Conservation (phyloP, 1,140 invertebrate genomes). For the Neodiprion lecontei region DNA sequence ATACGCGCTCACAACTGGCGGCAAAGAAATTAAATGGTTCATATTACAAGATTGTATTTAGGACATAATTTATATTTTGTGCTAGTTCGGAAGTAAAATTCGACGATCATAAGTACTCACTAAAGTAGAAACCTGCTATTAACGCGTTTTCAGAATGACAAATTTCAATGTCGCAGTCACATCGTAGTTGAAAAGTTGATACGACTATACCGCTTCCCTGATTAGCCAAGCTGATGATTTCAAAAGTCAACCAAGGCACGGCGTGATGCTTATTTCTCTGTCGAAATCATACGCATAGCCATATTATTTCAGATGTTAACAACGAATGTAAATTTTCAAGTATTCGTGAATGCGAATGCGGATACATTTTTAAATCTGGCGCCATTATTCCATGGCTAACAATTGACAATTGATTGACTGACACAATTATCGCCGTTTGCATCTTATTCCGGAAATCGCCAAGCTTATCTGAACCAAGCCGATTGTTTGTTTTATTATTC, state of each 20-base stretch:
- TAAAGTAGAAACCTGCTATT: slow-evolving; percentile 47
- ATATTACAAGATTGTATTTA: slow-evolving; percentile 3
- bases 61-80: slow-evolving; percentile 17
- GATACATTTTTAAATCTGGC: no score
- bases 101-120: slow-evolving; percentile 39
- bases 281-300: background rate
- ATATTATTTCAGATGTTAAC: no score
- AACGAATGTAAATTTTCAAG: no score
- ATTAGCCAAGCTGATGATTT: slow-evolving; percentile 54
- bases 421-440: no score
- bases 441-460: no score
- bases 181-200: slow-evolving; percentile 38
- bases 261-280: slow-evolving; percentile 50
- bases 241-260: slow-evolving; percentile 55
- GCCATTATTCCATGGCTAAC: no score
- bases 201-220: slow-evolving; percentile 45
- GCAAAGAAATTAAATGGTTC: slow-evolving; percentile 31
- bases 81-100: background rate
- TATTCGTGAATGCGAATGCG: no score
- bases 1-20: slow-evolving; percentile 47
- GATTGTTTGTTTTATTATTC: no score
- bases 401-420: no score
- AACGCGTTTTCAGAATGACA: slow-evolving; percentile 45
- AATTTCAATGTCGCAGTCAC: slow-evolving; percentile 32
- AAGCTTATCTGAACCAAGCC: no score